phyloP scores from a whole-genome alignment of 2,113 vertebrate species.

The Numenius arquata region DNA sequence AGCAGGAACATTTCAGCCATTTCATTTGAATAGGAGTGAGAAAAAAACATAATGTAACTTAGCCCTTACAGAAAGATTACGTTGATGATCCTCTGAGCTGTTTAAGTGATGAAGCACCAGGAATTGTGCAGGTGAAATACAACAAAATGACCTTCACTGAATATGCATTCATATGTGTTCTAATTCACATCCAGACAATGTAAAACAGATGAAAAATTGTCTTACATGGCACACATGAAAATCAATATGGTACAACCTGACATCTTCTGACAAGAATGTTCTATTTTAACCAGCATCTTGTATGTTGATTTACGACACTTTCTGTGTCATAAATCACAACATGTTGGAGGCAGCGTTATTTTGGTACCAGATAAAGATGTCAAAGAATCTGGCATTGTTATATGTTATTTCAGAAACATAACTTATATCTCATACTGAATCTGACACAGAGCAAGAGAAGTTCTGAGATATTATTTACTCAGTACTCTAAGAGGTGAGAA shows the following conservation, averaged over 20 bases:
- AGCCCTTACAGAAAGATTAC: neutral
- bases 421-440: neutral
- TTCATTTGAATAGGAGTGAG: neutral
- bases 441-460: neutral
- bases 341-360: neutral
- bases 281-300: neutral
- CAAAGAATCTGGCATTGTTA: neutral
- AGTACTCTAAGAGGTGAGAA: neutral
- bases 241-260: neutral
- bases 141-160: neutral
- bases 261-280: neutral
- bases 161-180: neutral
- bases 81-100: neutral
- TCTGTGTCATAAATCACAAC: neutral
- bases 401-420: neutral
- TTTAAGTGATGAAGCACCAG: neutral
- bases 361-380: conserved; percentile 9
- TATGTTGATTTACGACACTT: neutral
- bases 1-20: neutral
- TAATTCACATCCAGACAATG: neutral
- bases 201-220: neutral
- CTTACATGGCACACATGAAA: neutral
- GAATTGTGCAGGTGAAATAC: neutral
- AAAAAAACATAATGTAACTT: neutral
- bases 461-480: neutral